phyloP scores from a whole-genome alignment of 2,797 vertebrate species.

The Microchirus variegatus region DNA sequence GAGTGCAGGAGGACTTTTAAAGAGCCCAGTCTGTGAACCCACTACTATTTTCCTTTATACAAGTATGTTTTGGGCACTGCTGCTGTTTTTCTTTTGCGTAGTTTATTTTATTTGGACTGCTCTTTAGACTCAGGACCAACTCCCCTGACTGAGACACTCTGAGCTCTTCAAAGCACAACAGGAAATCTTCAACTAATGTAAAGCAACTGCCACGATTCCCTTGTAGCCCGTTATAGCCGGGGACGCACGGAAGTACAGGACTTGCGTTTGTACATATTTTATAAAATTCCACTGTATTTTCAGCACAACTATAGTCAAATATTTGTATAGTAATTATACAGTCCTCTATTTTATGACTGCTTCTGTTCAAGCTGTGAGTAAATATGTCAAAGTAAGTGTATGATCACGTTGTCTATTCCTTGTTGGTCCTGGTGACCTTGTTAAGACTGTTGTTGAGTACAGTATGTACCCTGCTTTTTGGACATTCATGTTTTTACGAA shows the following conservation, averaged over 20 bases:
- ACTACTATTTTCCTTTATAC: conserved; percentile 11
- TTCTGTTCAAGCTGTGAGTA: conserved; percentile 62
- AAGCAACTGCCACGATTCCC: conserved; percentile 61
- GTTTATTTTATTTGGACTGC: conserved; percentile 21
- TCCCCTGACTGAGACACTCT: conserved; percentile 42
- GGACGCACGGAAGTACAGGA: conserved; percentile 35
- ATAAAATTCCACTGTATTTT: conserved; percentile 58
- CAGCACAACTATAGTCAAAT: conserved; percentile 49
- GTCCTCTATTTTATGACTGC: conserved; percentile 68
- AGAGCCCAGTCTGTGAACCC: conserved; percentile 88
- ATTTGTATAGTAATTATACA: conserved; percentile 68
- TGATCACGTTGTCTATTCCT: conserved; percentile 29
- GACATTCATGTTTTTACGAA: conserved; percentile 63
- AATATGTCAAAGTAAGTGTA: conserved; percentile 41
- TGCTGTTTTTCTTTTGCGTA: conserved; percentile 22
- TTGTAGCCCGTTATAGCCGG: conserved; percentile 50
- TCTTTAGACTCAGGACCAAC: conserved; percentile 67
- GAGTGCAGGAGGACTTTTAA: conserved; percentile 96
- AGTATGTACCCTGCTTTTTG: conserved; percentile 39
- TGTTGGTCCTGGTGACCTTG: conserved; percentile 70
- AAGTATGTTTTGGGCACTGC: conserved; percentile 33
- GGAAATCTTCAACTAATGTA: conserved; percentile 42
- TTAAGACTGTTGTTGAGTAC: conserved; percentile 60
- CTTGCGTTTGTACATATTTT: conserved; percentile 49
- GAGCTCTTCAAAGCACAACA: conserved; percentile 65